Conservation (phyloP, 2,113 vertebrate species). For the Prunella fulvescens region DNA sequence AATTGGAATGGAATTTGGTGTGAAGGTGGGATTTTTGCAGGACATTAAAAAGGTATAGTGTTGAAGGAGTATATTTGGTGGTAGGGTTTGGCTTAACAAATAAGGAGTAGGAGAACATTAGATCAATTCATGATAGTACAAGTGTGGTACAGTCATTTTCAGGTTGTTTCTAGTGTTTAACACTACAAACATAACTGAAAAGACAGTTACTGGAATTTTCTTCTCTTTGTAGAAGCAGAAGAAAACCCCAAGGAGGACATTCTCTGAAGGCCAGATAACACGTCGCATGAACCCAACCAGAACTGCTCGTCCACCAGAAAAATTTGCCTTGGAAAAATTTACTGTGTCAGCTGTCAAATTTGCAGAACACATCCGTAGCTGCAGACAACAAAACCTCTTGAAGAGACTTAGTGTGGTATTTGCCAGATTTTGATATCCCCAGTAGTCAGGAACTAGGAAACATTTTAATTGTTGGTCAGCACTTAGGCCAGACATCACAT, state of each 20-base stretch:
- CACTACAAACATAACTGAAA: not conserved
- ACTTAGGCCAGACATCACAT: not conserved
- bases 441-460: not conserved
- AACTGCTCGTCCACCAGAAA: conserved; percentile 89
- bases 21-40: not conserved
- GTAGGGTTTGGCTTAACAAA: not conserved
- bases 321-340: conserved; percentile 87
- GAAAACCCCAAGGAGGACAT: conserved; percentile 70
- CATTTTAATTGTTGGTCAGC: not conserved
- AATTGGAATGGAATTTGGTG: not conserved
- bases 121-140: not conserved
- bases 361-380: conserved; percentile 67
- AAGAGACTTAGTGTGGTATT: conserved; percentile 80
- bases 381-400: conserved; percentile 70
- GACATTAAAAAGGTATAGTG: not conserved
- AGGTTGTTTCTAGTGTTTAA: not conserved
- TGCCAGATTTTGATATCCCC: not conserved
- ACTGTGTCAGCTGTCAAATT: conserved; percentile 64
- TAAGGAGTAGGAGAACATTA: not conserved
- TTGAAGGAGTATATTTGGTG: not conserved
- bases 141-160: not conserved
- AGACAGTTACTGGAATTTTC: not conserved
- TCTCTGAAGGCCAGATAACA: conserved; percentile 73
- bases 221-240: conserved; percentile 74
- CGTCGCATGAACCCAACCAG: conserved; percentile 87